These are phyloP conservation scores for Microctenopoma steveboyesi DNA, from an alignment of 2,797 vertebrate species.

Conservation along the genomic window DNA sequence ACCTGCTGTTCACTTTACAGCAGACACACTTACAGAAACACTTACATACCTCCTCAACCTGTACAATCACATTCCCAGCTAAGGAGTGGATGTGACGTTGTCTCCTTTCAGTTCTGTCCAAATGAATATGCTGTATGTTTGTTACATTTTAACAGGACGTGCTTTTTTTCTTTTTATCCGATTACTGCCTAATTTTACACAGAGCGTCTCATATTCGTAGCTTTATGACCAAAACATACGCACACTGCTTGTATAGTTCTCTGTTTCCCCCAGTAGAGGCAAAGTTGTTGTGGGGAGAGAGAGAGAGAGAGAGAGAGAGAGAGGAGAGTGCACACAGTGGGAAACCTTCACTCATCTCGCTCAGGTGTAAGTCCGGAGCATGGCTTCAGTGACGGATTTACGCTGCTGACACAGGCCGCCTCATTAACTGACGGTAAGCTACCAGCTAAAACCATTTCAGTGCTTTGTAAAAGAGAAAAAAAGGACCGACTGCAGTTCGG, in stretches of 20 bases:
- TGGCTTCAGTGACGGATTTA: conserved; percentile 23
- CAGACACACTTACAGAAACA: neutral
- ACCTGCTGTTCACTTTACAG: neutral
- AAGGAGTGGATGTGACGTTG: conserved; percentile 46
- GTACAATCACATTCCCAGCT: conserved; percentile 68
- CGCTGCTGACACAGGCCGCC: neutral
- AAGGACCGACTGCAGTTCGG: neutral
- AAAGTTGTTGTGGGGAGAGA: neutral
- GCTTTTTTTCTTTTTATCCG: too few relatives aligned
- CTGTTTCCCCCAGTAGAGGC: conserved; percentile 63
- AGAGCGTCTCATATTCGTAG: too few relatives aligned
- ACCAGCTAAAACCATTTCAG: neutral
- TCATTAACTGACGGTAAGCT: conserved; percentile 50
- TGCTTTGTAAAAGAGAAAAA: neutral
- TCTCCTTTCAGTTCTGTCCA: neutral
- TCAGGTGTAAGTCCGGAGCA: conserved; percentile 55
- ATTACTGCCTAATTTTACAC: too few relatives aligned
- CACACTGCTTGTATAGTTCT: conserved; percentile 5
- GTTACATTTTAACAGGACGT: neutral
- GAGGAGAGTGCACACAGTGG: conserved; percentile 19
- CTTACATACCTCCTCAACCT: conserved; percentile 42
- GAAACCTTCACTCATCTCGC: conserved; percentile 4
- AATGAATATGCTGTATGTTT: neutral
- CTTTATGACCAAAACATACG: too few relatives aligned
- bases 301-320: neutral